Evolutionary conservation across 92 coral and sea anemone species (phyloP).

Genomic region (Ricordea florida): DNA sequence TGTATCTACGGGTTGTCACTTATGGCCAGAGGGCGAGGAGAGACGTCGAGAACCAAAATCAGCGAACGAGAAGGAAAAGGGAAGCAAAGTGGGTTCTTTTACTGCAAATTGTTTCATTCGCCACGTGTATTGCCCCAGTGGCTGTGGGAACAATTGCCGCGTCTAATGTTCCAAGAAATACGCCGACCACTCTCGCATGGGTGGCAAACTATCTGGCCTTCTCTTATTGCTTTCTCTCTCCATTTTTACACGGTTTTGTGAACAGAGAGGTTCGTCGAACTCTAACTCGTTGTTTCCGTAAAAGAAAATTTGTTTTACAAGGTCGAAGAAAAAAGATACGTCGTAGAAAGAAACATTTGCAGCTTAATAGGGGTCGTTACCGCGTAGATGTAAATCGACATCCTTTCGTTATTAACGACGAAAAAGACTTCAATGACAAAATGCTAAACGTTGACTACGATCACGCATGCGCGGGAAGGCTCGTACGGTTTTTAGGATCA

Average conservation of each 20-base stretch:
- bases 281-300: not conserved
- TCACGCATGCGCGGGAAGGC: not conserved
- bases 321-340: not conserved
- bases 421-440: not conserved
- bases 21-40: not conserved
- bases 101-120: not conserved
- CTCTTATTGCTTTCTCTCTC: not conserved
- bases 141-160: not conserved
- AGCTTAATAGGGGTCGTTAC: not conserved
- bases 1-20: constrained; percentile 11
- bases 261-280: constrained; percentile 13
- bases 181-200: not conserved
- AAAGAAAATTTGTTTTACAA: not conserved
- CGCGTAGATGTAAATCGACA: not conserved
- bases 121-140: not conserved
- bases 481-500: not conserved
- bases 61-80: not conserved
- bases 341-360: not conserved
- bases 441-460: not conserved
- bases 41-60: too few species aligned
- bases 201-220: not conserved
- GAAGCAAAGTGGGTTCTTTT: constrained; percentile 11
- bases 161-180: not conserved
- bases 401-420: not conserved
- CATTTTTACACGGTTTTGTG: not conserved